phyloP scores from a whole-genome alignment of 2,113 vertebrate species.

The Trochalopteron elliotii region DNA sequence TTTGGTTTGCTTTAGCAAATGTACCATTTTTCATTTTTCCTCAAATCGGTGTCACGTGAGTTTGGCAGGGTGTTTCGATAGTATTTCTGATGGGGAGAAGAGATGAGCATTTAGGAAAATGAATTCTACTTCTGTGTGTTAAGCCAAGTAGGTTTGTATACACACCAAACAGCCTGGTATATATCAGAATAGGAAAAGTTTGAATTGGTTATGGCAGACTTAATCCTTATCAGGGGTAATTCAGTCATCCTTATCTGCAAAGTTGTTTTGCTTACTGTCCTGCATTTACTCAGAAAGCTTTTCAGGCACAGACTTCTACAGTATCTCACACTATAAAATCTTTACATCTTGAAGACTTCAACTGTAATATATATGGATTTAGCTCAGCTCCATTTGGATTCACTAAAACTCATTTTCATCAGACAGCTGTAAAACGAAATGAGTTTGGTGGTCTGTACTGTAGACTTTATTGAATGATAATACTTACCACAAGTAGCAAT shows the following conservation, averaged over 20 bases:
- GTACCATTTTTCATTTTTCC: neutral
- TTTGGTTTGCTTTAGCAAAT: neutral
- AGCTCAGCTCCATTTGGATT: slow-evolving; percentile 64
- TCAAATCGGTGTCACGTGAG: neutral
- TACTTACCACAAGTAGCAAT: slow-evolving; percentile 40
- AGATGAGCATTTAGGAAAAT: neutral
- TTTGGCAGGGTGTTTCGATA: neutral
- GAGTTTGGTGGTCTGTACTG: slow-evolving; percentile 57
- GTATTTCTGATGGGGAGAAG: neutral
- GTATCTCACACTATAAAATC: slow-evolving; percentile 52
- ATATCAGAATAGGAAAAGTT: slow-evolving; percentile 52
- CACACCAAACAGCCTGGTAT: slow-evolving; percentile 58
- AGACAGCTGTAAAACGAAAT: slow-evolving; percentile 70
- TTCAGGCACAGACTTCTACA: slow-evolving; percentile 8
- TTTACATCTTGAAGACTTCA: slow-evolving; percentile 68
- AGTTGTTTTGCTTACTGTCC: slow-evolving; percentile 56
- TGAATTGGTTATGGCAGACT: slow-evolving; percentile 71
- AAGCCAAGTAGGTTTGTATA: neutral
- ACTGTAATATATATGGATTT: slow-evolving; percentile 64
- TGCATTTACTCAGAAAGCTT: slow-evolving; percentile 68
- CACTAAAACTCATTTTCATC: slow-evolving; percentile 70
- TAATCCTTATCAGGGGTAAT: slow-evolving; percentile 62
- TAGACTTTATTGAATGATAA: slow-evolving; percentile 51
- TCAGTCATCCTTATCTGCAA: slow-evolving; percentile 44
- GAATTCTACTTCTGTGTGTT: neutral